Evolutionary conservation across 35 echinoderm and acorn worm species (phyloP), one percentile per base, ranked within the genome.

Genomic region (Apostichopus californicus): DNA sequence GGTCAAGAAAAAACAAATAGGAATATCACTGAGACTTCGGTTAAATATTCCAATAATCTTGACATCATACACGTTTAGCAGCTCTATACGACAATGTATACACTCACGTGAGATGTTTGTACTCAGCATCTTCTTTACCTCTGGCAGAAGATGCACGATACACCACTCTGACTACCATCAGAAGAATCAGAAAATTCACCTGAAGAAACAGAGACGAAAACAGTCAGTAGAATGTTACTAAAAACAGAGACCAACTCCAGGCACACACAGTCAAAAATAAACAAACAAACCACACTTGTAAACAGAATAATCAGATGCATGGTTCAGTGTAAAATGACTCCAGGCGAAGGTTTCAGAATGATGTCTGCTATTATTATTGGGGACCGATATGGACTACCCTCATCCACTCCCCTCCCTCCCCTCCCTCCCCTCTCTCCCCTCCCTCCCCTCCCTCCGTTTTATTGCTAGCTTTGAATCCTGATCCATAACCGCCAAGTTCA

Each of bases 71-170:
- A 46, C 34, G 34, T 4, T 46, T 46, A 46, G 34, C 34, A 46
- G 2, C 1, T 46, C 34, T 46, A 46, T 46, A 46, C 2, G 34
- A 46, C 28, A 34, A 13, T 65, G 0, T 22, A 23, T 28, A 89
- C 86, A 89, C 86, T 73, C 15, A 89, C 86, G 63, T 73, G 63
- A 89, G 86, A 89, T 89, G 86, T 22, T 89, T 91, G n/a, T 91
- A 79, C 54, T 91, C 89, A 23, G 26, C 53, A 17, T 79, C 89
- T 5, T 93, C 84, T 17, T 93, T 77, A 13, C 80, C 84, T 58
- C 83, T 56, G 3, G 66, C 66, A 24, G 68, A 78, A 1, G 92
- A 78, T 58, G 92, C 92, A 18, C 80, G 21, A 55, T 64, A 83
- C 5, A 90, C 87, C 46, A 90, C 68, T 14, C 12, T 81, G 9